phyloP scores from a whole-genome alignment of 2,113 vertebrate species.

The Cranoglanis bouderius region DNA sequence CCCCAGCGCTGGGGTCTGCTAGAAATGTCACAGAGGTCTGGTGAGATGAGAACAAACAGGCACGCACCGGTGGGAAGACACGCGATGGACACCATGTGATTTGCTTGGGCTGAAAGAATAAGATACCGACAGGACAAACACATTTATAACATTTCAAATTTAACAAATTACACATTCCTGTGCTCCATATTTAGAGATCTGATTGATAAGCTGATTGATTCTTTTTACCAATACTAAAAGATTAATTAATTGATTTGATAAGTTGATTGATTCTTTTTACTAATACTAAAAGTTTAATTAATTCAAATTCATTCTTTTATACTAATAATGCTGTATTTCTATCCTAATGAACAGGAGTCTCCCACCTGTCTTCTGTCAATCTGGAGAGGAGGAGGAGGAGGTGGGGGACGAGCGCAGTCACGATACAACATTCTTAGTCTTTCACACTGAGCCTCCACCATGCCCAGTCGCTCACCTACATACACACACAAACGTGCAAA shows the following conservation, averaged over 20 bases:
- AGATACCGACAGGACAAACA: neutral
- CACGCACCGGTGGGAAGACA: conserved; percentile 94
- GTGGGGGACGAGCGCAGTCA: conserved; percentile 93
- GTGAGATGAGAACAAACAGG: conserved; percentile 96
- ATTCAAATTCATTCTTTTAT: too few species aligned
- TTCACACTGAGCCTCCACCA: conserved; percentile 95
- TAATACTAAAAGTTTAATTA: neutral
- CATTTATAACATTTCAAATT: neutral
- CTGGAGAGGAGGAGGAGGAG: conserved; percentile 91
- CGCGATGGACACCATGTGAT: conserved; percentile 94
- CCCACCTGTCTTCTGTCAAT: conserved; percentile 90
- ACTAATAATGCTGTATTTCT: neutral
- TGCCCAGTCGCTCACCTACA: conserved; percentile 87
- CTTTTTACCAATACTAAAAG: neutral
- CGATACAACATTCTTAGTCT: conserved; percentile 94
- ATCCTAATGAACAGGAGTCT: neutral
- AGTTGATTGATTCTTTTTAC: too few species aligned
- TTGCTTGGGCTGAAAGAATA: conserved; percentile 84
- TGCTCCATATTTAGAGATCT: neutral
- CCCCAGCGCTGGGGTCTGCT: conserved; percentile 95
- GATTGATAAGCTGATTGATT: neutral
- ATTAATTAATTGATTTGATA: too few species aligned
- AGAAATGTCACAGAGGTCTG: conserved; percentile 94
- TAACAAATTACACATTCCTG: neutral
- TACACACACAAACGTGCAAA: conserved; percentile 56